Percentiles rank a stretch among this genome's conserved stretches.
Conservation (phyloP, 1,140 invertebrate species). For the Cryptotermes secundus region DNA sequence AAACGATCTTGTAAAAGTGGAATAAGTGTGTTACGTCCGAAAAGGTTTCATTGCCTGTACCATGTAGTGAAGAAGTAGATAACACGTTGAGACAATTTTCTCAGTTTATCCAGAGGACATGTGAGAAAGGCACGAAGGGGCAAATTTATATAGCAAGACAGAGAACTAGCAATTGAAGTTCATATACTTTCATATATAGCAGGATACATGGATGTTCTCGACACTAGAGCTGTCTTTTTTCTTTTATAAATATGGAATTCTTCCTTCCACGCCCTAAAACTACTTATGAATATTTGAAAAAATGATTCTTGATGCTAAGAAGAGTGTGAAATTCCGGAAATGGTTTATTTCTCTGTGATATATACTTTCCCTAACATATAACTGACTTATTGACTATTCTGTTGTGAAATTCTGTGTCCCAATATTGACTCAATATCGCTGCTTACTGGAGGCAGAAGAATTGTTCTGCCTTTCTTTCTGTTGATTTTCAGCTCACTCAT, state of each 20-base stretch:
- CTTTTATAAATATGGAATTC: background rate
- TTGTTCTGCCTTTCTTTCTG: background rate
- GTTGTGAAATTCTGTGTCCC: background rate
- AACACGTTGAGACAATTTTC: no score
- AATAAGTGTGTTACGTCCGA: no score
- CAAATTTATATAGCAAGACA: no score
- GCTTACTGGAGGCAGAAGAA: conserved; percentile 3
- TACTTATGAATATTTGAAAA: background rate
- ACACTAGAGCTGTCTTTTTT: background rate
- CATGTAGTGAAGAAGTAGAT: no score
- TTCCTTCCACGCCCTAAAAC: background rate
- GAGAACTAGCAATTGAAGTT: no score
- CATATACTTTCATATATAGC: background rate
- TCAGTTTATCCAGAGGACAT: no score
- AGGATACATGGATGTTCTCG: background rate
- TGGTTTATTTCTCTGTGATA: background rate
- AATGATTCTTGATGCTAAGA: background rate
- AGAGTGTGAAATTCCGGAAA: background rate
- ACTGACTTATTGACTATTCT: conserved; percentile 18
- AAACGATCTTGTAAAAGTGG: no score
- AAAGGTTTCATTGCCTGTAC: no score
- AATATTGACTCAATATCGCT: conserved; percentile 14
- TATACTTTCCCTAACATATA: background rate
- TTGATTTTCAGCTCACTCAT: background rate
- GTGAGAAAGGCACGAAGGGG: no score